These are phyloP conservation scores for Drosophila kikkawai DNA, from an alignment of 1,140 invertebrate genomes.

Conservation along the genomic window DNA sequence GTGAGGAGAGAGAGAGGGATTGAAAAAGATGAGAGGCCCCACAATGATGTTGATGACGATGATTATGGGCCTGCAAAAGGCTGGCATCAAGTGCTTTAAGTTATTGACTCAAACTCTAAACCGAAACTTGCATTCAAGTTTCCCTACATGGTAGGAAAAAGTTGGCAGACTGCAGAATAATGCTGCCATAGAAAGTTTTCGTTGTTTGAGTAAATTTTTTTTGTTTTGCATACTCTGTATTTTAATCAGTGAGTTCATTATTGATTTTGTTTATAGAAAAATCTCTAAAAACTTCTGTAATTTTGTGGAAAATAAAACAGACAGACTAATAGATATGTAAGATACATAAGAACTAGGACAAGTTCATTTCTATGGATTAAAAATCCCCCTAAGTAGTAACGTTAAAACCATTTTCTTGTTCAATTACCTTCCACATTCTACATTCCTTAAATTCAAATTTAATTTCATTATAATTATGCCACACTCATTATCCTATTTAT, in stretches of 20 bases:
- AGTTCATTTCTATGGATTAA: neutral
- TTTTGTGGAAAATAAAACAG: neutral
- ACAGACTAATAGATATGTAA: neutral
- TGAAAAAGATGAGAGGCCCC: constrained; percentile 6
- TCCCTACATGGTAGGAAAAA: constrained; percentile 52
- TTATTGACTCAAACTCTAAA: constrained; percentile 67
- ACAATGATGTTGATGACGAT: constrained; percentile 14
- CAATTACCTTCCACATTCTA: neutral
- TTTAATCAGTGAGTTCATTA: constrained; percentile 10
- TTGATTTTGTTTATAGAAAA: neutral
- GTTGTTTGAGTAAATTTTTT: constrained; percentile 31
- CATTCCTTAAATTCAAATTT: neutral
- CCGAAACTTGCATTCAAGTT: constrained; percentile 45
- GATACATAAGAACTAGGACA: too few species aligned
- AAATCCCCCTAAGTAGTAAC: neutral
- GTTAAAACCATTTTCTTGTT: neutral
- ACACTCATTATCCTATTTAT: neutral
- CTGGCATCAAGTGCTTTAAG: constrained; percentile 65
- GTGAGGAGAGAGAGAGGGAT: constrained; percentile 8
- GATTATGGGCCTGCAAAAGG: constrained; percentile 15
- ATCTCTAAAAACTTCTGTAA: neutral
- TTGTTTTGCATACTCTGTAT: constrained; percentile 24
- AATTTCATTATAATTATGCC: neutral
- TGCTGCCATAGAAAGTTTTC: constrained; percentile 63
- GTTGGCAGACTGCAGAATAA: constrained; percentile 67